These are phyloP conservation scores for Orthonevra nobilis DNA, from an alignment of 2,888 invertebrate genomes.

Conservation along the genomic window DNA sequence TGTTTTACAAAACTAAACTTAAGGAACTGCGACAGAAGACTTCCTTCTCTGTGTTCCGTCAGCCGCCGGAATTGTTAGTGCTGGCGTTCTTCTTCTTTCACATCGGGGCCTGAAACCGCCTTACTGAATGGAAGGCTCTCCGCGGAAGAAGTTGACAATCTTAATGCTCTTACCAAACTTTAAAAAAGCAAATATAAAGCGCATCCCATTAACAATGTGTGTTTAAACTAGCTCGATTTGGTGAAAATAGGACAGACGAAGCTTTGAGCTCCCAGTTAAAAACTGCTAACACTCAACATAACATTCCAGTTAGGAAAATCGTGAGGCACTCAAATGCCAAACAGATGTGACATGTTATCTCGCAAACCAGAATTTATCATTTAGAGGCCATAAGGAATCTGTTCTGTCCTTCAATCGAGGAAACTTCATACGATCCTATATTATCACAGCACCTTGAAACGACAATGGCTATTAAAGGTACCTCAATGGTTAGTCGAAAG, in stretches of 20 bases:
- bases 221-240: slow-evolving; percentile 19
- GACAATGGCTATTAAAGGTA: background rate
- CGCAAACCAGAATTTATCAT: slow-evolving; percentile 1
- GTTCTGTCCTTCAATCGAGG: background rate
- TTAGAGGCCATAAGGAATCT: background rate
- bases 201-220: slow-evolving; percentile 17
- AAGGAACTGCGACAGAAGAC: no score
- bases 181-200: background rate
- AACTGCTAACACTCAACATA: slow-evolving; percentile 17
- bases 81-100: no score
- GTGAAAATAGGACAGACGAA: slow-evolving; percentile 15
- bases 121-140: no score
- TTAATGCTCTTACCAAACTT: background rate
- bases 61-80: no score
- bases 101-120: no score
- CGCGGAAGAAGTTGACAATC: no score
- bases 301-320: slow-evolving; percentile 25
- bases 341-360: slow-evolving; percentile 22
- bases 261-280: slow-evolving; percentile 19
- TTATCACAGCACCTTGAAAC: background rate
- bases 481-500: no score
- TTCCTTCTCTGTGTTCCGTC: no score
- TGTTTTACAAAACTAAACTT: no score
- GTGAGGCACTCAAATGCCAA: slow-evolving; percentile 22
- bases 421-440: background rate